Percentiles rank a stretch among this genome's conserved stretches.
phyloP scores from a whole-genome alignment of 1,140 invertebrate species.

The Drosophila eugracilis region DNA sequence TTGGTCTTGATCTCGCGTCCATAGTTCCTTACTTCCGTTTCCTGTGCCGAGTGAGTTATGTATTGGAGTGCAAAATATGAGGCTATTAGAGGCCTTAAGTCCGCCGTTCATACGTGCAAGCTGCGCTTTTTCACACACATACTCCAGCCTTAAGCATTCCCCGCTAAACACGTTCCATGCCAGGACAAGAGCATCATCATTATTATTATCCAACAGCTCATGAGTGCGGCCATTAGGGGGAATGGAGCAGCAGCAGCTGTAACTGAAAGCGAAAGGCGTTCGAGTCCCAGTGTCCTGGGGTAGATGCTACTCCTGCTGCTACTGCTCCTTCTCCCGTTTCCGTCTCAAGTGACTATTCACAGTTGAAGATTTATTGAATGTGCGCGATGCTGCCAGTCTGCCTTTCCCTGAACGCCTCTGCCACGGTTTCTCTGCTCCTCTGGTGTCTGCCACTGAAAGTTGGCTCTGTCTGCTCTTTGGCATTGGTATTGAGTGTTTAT shows the following conservation, averaged over 20 bases:
- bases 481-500: constrained; percentile 80
- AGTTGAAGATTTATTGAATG: constrained; percentile 79
- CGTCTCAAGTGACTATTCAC: constrained; percentile 80
- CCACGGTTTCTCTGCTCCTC: constrained; percentile 6
- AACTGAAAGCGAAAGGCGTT: constrained; percentile 73
- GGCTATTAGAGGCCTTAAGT: constrained; percentile 69
- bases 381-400: constrained; percentile 58
- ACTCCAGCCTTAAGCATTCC: constrained; percentile 1
- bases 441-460: constrained; percentile 58
- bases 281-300: constrained; percentile 25
- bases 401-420: constrained; percentile 19
- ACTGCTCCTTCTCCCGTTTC: constrained; percentile 5
- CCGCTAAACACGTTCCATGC: constrained; percentile 8
- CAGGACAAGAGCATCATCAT: constrained; percentile 46
- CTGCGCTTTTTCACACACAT: constrained; percentile 78
- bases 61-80: constrained; percentile 61
- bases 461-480: constrained; percentile 73
- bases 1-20: constrained; percentile 31
- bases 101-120: constrained; percentile 59
- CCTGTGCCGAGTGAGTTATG: constrained; percentile 52
- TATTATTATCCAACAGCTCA: constrained; percentile 57
- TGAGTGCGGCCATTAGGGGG: constrained; percentile 71
- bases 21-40: constrained; percentile 8
- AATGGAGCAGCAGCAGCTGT: constrained; percentile 42
- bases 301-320: constrained; percentile 17